phyloP scores from a whole-genome alignment of 2,113 vertebrate species.

The Caranx ignobilis region DNA sequence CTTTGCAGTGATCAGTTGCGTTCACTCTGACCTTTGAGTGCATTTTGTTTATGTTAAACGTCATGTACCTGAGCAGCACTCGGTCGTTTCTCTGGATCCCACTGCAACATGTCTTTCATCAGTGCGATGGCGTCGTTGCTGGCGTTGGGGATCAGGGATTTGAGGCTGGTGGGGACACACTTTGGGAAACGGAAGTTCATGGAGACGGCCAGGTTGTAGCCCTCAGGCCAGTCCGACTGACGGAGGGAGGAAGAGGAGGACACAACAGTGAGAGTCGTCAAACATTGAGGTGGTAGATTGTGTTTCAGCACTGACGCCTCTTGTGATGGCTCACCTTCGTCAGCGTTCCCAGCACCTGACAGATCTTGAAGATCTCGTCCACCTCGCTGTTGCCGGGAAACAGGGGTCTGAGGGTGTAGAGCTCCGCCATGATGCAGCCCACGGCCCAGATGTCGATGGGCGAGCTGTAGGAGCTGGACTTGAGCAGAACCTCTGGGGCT shows the following conservation, averaged over 20 bases:
- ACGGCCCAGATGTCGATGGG: constrained; percentile 96
- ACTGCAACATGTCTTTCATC: constrained; percentile 91
- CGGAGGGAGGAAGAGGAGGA: constrained; percentile 12
- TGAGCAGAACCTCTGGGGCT: constrained; percentile 92
- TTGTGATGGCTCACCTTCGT: constrained; percentile 85
- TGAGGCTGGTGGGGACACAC: constrained; percentile 90
- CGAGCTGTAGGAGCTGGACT: constrained; percentile 91
- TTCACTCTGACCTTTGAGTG: background rate
- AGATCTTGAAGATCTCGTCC: constrained; percentile 97
- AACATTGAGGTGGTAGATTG: no score
- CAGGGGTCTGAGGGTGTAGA: constrained; percentile 92
- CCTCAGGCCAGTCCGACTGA: constrained; percentile 94
- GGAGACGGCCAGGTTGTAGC: constrained; percentile 88
- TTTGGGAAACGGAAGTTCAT: constrained; percentile 97
- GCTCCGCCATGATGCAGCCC: constrained; percentile 96
- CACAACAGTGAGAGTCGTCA: background rate
- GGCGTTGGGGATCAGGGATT: constrained; percentile 94
- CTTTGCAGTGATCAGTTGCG: background rate
- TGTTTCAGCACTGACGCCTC: background rate
- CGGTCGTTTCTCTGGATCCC: constrained; percentile 94
- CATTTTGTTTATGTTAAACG: background rate
- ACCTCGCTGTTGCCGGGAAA: constrained; percentile 96
- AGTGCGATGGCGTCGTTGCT: constrained; percentile 90
- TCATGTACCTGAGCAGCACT: constrained; percentile 89
- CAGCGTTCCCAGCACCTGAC: constrained; percentile 94